Evolutionary conservation across 2,113 vertebrate genomes (phyloP), one percentile per base, ranked within the genome.

Genomic region (Entelurus aequoreus): DNA sequence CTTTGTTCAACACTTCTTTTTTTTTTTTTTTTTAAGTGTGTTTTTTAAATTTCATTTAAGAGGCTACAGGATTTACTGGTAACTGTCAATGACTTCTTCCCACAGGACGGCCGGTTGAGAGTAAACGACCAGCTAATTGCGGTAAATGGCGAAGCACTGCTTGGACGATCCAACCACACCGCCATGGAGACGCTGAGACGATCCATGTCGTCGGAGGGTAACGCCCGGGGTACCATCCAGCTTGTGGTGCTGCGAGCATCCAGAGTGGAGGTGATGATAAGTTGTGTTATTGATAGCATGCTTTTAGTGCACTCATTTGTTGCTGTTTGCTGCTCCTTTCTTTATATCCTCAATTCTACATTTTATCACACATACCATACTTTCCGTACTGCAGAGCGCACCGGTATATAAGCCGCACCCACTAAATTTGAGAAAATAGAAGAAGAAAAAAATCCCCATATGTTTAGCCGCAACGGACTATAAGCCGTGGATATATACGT

Each of bases 121-220:
- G 77, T 91, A 0, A 97, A 98, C 21, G 96, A 99, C 82, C 96
- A 98, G 79, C 81, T 98, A 74, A 88, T 96, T 0, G 94, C 93
- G 0, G 92, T 99, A 3, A 98, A 98, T 10, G 93, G 94, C 0
- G 96, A 98, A 68, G 91, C 92, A 0, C 90, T 98, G 57, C 66
- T 94, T 7, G 92, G 93, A 38, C 94, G 90, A 79, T 94, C 94
- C 38, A 98, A 98, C 83, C 92, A 94, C 0, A 89, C 93, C 16
- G 94, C 95, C 54, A 98, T 99, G 97, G 95, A 98, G 73, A 94
- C 94, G 0, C 90, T 99, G 40, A 79, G 94, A 1, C 89, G 89
- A 51, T 98, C 97, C 8, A 98, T 98, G 96, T 98, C 97, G 47
- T 93, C 91, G 66, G 95, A 98, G 74, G 94, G 95, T 11, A 98